Conservation (phyloP, 2,113 vertebrate species). For the Laticauda colubrina region DNA sequence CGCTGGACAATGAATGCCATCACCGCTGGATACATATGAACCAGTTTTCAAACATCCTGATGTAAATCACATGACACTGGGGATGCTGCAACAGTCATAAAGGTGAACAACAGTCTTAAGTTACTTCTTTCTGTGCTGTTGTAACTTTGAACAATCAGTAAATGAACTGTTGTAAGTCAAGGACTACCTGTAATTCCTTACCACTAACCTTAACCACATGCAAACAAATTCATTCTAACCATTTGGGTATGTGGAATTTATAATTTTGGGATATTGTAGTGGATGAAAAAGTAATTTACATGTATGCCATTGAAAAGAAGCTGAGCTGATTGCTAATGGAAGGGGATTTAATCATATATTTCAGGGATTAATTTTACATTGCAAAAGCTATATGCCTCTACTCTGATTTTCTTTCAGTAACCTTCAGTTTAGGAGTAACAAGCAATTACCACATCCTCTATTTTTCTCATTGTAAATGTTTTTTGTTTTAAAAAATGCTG, state of each 20-base stretch:
- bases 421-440: background rate
- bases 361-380: background rate
- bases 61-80: background rate
- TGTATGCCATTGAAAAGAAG: accelerated
- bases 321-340: accelerated
- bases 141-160: background rate
- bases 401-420: background rate
- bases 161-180: background rate
- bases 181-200: background rate
- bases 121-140: background rate
- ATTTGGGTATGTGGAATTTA: background rate
- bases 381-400: background rate
- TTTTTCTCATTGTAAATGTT: background rate
- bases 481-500: accelerated
- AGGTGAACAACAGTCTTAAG: background rate
- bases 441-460: background rate
- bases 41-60: background rate
- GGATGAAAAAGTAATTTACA: accelerated
- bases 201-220: background rate
- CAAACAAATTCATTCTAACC: background rate
- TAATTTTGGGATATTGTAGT: accelerated
- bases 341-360: background rate
- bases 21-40: no score
- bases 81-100: background rate
- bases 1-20: no score